Evolutionary conservation across 1,140 invertebrate genomes (phyloP).

Genomic region (Drosophila oshimai): DNA sequence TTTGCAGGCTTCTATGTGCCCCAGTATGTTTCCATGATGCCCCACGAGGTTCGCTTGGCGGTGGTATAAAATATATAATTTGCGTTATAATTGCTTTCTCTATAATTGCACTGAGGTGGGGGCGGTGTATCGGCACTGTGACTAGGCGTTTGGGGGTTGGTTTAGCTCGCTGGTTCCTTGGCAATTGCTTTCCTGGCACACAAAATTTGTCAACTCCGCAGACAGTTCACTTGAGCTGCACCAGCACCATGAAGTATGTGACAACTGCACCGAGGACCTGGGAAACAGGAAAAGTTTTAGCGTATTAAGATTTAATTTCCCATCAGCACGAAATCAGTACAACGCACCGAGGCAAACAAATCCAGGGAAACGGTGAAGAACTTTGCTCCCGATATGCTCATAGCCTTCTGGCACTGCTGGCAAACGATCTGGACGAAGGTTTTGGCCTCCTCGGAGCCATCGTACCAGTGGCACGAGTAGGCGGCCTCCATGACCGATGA

Average conservation of each 20-base stretch:
- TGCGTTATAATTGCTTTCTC: constrained; percentile 43
- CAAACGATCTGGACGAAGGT: constrained; percentile 95
- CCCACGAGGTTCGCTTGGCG: constrained; percentile 14
- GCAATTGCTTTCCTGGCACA: constrained; percentile 36
- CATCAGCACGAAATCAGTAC: neutral
- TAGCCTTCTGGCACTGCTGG: constrained; percentile 93
- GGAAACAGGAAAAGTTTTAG: constrained; percentile 18
- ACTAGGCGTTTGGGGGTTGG: neutral
- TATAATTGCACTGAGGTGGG: constrained; percentile 12
- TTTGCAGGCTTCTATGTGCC: constrained; percentile 12
- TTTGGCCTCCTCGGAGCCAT: constrained; percentile 93
- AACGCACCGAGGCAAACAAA: constrained; percentile 91
- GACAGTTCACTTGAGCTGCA: constrained; percentile 89
- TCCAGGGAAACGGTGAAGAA: constrained; percentile 94
- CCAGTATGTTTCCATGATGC: constrained; percentile 1
- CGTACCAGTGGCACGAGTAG: constrained; percentile 94
- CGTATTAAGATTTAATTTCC: constrained; percentile 8
- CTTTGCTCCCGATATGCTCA: constrained; percentile 93
- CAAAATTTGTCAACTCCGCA: constrained; percentile 36
- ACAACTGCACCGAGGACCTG: constrained; percentile 93
- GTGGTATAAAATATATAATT: constrained; percentile 44
- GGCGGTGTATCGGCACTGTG: neutral
- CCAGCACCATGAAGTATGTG: constrained; percentile 95
- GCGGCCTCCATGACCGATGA: constrained; percentile 94
- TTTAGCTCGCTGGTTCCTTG: constrained; percentile 37